A percentile compares a stretch with the other conserved stretches of the same genome.
These are phyloP conservation scores for Drosophila burlai DNA, from an alignment of 1,140 invertebrate species.

Conservation along the genomic window DNA sequence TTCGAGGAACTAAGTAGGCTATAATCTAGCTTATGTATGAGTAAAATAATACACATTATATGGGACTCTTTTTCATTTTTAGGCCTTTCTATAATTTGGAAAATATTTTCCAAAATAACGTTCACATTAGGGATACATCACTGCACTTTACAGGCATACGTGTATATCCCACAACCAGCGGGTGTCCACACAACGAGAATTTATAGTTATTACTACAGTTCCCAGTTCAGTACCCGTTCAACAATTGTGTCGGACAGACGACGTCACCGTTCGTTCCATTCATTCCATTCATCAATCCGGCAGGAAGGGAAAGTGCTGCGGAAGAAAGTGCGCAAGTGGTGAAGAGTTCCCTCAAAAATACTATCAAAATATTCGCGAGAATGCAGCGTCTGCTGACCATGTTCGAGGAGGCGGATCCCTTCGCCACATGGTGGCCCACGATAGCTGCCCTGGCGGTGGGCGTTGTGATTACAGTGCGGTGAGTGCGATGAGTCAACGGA, in stretches of 20 bases:
- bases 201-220: constrained; percentile 72
- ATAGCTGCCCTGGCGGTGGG: constrained; percentile 78
- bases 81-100: not conserved
- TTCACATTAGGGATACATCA: not conserved
- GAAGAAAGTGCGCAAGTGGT: constrained; percentile 19
- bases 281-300: constrained; percentile 57
- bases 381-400: constrained; percentile 76
- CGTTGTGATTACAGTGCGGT: constrained; percentile 81
- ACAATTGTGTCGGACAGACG: constrained; percentile 53
- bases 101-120: not conserved
- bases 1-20: not conserved
- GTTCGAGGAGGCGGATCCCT: constrained; percentile 83
- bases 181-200: constrained; percentile 61
- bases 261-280: constrained; percentile 15
- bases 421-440: constrained; percentile 84
- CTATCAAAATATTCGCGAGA: not conserved
- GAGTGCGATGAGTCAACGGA: constrained; percentile 68
- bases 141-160: constrained; percentile 13
- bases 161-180: constrained; percentile 17
- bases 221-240: constrained; percentile 55
- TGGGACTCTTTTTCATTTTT: not conserved
- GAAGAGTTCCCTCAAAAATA: not conserved
- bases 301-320: constrained; percentile 35
- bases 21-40: not conserved
- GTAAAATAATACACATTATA: not conserved